These are phyloP conservation scores for Eupsilia transversa DNA, from an alignment of 2,888 invertebrate species.

Conservation along the genomic window DNA sequence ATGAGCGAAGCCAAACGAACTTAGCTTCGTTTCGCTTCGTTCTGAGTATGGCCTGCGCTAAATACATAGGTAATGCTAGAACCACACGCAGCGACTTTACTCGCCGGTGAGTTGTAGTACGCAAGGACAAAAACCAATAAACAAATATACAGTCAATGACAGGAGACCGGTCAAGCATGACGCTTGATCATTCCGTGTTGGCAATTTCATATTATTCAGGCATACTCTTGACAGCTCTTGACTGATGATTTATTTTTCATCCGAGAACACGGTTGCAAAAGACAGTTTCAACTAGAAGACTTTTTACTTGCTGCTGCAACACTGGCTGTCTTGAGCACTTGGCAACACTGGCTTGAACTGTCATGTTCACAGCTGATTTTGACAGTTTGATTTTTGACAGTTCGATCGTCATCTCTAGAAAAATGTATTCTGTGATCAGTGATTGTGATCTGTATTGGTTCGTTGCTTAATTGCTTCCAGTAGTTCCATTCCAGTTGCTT, in stretches of 20 bases:
- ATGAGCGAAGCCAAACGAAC: too few species aligned
- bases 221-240: background rate
- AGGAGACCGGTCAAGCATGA: background rate
- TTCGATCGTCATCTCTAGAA: too few species aligned
- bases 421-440: too few species aligned
- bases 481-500: background rate
- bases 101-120: background rate
- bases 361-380: conserved; percentile 14
- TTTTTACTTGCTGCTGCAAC: too few species aligned
- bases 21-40: too few species aligned
- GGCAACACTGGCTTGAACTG: conserved; percentile 5
- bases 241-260: background rate
- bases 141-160: background rate
- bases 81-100: too few species aligned
- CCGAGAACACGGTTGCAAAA: too few species aligned
- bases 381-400: background rate
- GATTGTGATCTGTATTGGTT: too few species aligned
- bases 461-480: too few species aligned
- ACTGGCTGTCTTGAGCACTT: background rate
- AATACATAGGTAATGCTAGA: too few species aligned
- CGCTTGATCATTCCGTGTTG: background rate
- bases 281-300: too few species aligned
- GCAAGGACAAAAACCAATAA: background rate
- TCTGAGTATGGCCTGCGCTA: too few species aligned
- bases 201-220: background rate